phyloP scores from a whole-genome alignment of 2,888 invertebrate species.

The Pachydiplax longipennis region DNA sequence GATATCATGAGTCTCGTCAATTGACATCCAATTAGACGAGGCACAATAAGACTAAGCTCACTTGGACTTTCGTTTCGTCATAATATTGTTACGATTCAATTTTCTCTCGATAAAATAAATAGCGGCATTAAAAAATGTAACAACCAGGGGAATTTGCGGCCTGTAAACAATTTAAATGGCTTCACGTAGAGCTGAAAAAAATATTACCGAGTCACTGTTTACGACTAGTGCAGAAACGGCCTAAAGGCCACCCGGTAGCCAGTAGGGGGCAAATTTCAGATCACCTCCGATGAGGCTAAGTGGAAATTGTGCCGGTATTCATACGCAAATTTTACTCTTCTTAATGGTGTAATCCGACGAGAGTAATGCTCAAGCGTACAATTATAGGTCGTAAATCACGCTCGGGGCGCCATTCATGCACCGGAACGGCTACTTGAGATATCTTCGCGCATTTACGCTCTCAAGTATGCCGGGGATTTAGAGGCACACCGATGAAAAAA shows the following conservation, averaged over 20 bases:
- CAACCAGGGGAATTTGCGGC: no score
- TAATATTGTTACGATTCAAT: no score
- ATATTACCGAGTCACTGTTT: background rate
- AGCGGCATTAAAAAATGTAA: no score
- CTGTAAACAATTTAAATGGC: background rate
- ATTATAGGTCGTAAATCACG: constrained; percentile 9
- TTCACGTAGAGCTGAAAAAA: background rate
- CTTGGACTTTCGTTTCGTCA: no score
- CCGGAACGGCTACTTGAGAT: background rate
- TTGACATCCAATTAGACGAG: no score
- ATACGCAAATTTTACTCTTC: constrained; percentile 11
- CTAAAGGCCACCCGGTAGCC: background rate
- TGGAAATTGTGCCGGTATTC: background rate
- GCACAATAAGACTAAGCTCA: no score
- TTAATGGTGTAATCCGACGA: background rate
- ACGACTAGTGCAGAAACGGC: background rate
- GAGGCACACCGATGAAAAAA: background rate
- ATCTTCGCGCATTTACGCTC: background rate
- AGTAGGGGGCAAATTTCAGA: background rate
- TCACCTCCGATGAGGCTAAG: background rate
- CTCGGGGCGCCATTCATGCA: background rate
- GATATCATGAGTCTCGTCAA: no score
- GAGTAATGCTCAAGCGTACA: constrained; percentile 4
- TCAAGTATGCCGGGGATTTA: background rate
- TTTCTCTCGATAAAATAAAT: no score